Percentiles rank a stretch among this genome's conserved stretches.
These are phyloP conservation scores for Oeneis ivallda DNA, from an alignment of 2,888 invertebrate genomes.

Conservation along the genomic window DNA sequence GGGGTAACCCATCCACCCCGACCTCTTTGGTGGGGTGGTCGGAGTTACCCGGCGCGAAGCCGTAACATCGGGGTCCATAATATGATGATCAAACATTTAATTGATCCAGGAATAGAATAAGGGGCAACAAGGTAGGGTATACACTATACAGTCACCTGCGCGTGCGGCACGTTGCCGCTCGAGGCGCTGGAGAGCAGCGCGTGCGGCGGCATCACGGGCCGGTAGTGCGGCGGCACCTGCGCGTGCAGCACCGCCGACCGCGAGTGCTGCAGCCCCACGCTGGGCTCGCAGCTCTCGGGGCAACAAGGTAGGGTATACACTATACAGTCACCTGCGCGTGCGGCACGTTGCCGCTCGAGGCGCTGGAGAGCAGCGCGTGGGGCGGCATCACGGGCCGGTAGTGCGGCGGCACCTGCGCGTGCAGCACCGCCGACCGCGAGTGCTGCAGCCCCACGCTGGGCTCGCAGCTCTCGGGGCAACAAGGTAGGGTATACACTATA, in stretches of 20 bases:
- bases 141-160: slow-evolving; percentile 62
- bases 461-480: slow-evolving; percentile 51
- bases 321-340: slow-evolving; percentile 70
- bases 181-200: slow-evolving; percentile 82
- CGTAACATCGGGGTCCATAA: no score
- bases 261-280: slow-evolving; percentile 83
- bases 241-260: slow-evolving; percentile 88
- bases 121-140: no score
- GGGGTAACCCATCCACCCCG: no score
- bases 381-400: slow-evolving; percentile 74
- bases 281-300: slow-evolving; percentile 52
- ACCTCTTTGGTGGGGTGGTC: no score
- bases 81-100: no score
- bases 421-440: slow-evolving; percentile 88
- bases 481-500: not conserved
- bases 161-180: slow-evolving; percentile 83
- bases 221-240: slow-evolving; percentile 78
- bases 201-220: slow-evolving; percentile 72
- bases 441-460: slow-evolving; percentile 79
- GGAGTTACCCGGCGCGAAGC: no score
- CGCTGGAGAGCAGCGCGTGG: slow-evolving; percentile 78
- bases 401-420: slow-evolving; percentile 80
- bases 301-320: no score
- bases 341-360: slow-evolving; percentile 84
- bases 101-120: no score